Conservation (phyloP, 2,888 invertebrate species). For the Limnephilus lunatus region DNA sequence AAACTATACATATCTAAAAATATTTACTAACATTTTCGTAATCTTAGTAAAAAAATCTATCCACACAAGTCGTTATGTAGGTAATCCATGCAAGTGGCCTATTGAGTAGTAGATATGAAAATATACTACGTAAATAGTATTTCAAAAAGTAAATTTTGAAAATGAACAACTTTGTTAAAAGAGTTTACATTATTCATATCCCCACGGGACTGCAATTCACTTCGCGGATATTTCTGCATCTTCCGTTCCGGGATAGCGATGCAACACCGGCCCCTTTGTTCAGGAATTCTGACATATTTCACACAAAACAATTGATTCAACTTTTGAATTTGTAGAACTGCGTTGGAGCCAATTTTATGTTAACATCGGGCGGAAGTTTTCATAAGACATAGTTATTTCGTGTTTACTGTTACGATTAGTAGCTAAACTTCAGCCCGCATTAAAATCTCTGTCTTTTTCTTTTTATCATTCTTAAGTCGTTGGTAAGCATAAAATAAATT, state of each 20-base stretch:
- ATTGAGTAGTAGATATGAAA: neutral
- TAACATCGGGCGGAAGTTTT: neutral
- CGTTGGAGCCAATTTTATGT: neutral
- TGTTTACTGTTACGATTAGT: neutral
- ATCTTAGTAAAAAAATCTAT: no score
- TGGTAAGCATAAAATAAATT: no score
- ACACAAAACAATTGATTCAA: neutral
- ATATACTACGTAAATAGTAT: neutral
- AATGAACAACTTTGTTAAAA: neutral
- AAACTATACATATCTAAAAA: no score
- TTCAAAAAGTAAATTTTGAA: neutral
- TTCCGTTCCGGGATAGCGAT: neutral
- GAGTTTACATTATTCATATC: neutral
- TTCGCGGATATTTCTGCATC: neutral
- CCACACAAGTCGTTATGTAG: no score
- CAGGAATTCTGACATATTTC: neutral
- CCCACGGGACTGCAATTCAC: neutral
- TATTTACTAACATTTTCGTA: no score
- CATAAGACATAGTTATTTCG: neutral
- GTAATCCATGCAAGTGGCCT: no score
- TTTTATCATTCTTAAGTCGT: neutral
- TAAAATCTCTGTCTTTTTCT: neutral
- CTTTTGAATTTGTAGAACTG: neutral
- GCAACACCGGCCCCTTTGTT: neutral
- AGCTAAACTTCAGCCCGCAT: neutral